Conservation (phyloP, 2,797 vertebrate species). For the Aulostomus chinensis region DNA sequence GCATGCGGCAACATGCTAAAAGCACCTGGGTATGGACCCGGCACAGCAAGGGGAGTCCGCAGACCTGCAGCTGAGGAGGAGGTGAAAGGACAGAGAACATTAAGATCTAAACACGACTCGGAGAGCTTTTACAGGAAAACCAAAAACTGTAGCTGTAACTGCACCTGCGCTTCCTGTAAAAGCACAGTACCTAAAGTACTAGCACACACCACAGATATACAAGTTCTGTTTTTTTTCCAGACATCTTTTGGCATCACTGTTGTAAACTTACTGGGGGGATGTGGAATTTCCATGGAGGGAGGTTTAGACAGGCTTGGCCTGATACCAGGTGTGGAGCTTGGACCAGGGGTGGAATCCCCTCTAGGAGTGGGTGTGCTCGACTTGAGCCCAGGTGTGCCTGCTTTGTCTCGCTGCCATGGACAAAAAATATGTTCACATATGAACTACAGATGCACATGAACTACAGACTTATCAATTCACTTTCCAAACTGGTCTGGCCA, state of each 20-base stretch:
- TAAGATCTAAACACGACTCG: not conserved
- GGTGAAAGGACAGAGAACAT: not conserved
- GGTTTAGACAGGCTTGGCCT: slow-evolving; percentile 90
- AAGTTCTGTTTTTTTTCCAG: too few species aligned
- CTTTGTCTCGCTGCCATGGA: slow-evolving; percentile 90
- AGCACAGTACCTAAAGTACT: too few species aligned
- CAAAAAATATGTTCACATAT: not conserved
- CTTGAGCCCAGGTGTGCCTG: slow-evolving; percentile 92
- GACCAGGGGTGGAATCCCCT: slow-evolving; percentile 92
- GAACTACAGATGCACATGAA: not conserved
- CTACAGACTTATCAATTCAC: not conserved
- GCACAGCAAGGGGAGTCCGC: slow-evolving; percentile 89
- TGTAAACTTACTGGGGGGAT: slow-evolving; percentile 90
- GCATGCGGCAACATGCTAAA: slow-evolving; percentile 94
- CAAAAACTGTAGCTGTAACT: too few species aligned
- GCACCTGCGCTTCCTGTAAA: too few species aligned
- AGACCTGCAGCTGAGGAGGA: slow-evolving; percentile 84
- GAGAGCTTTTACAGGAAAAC: not conserved
- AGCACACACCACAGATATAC: too few species aligned
- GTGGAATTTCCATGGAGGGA: slow-evolving; percentile 91
- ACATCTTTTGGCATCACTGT: too few species aligned
- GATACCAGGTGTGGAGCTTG: slow-evolving; percentile 88
- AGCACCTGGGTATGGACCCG: slow-evolving; percentile 88
- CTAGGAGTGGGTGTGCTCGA: slow-evolving; percentile 94
- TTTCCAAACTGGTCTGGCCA: not conserved